Percentiles rank a stretch among this genome's conserved stretches.
Conservation (phyloP, 35 echinoderm and acorn worm species). For the Patiria miniata region DNA sequence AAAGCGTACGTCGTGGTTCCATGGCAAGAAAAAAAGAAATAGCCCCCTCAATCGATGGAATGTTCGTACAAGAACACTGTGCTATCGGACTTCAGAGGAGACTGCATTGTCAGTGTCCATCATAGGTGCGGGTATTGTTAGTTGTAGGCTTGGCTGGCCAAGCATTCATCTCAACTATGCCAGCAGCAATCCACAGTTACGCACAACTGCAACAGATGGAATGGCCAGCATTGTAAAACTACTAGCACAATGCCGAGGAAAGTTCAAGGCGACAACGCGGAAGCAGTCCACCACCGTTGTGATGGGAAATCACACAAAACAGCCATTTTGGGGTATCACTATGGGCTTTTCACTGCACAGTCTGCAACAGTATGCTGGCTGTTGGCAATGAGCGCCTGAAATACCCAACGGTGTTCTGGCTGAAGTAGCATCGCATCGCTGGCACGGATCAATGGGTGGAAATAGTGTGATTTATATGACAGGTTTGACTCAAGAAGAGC, state of each 20-base stretch:
- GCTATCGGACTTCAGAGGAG: too few species aligned
- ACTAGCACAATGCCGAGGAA: background rate
- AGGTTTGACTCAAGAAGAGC: background rate
- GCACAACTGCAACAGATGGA: slow-evolving; percentile 18
- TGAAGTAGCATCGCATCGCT: background rate
- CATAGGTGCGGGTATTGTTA: too few species aligned
- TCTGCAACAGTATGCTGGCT: background rate
- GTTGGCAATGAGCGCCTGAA: background rate
- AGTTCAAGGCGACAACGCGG: slow-evolving; percentile 14
- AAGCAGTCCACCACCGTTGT: too few species aligned
- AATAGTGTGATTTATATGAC: background rate
- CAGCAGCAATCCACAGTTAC: background rate
- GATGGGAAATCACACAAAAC: too few species aligned
- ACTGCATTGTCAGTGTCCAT: too few species aligned
- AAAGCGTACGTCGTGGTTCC: too few species aligned
- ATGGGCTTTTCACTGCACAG: background rate
- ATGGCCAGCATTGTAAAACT: background rate
- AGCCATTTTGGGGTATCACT: too few species aligned
- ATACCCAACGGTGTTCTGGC: background rate
- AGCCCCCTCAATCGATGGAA: too few species aligned
- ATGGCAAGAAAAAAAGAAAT: too few species aligned
- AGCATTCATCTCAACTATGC: too few species aligned
- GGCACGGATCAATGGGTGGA: background rate
- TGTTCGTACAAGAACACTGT: too few species aligned
- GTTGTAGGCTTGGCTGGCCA: too few species aligned